Conservation (phyloP, 2,888 invertebrate species). For the Luffia ferchaultella region DNA sequence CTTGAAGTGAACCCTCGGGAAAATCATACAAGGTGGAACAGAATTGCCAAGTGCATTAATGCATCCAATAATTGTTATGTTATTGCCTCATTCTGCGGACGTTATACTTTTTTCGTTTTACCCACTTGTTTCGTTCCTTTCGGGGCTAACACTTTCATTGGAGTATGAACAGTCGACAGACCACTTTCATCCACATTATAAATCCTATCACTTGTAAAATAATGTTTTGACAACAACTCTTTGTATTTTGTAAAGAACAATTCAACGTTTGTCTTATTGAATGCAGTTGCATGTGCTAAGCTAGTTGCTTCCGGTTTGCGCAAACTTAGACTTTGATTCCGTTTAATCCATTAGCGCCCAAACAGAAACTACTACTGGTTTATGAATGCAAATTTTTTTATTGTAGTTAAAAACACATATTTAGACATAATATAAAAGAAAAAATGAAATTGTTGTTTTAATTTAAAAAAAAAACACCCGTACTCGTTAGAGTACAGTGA, state of each 20-base stretch:
- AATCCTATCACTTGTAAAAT: conserved; percentile 1
- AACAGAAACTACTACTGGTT: not conserved
- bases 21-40: conserved; percentile 7
- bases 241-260: not conserved
- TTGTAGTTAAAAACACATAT: too few relatives aligned
- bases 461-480: too few relatives aligned
- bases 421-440: too few relatives aligned
- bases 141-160: not conserved
- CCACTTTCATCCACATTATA: conserved; percentile 3
- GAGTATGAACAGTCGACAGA: conserved; percentile 2
- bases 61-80: conserved; percentile 2
- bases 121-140: conserved; percentile 4
- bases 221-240: conserved; percentile 1
- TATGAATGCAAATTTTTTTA: too few relatives aligned
- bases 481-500: too few relatives aligned
- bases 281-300: conserved; percentile 2
- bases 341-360: not conserved
- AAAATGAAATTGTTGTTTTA: too few relatives aligned
- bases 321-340: not conserved
- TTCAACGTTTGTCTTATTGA: not conserved
- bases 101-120: too few relatives aligned
- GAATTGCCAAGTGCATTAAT: conserved; percentile 7
- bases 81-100: not conserved
- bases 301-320: conserved; percentile 4
- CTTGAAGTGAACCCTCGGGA: conserved; percentile 7